phyloP scores from a whole-genome alignment of 2,113 vertebrate genomes.

The Oryzias melastigma region DNA sequence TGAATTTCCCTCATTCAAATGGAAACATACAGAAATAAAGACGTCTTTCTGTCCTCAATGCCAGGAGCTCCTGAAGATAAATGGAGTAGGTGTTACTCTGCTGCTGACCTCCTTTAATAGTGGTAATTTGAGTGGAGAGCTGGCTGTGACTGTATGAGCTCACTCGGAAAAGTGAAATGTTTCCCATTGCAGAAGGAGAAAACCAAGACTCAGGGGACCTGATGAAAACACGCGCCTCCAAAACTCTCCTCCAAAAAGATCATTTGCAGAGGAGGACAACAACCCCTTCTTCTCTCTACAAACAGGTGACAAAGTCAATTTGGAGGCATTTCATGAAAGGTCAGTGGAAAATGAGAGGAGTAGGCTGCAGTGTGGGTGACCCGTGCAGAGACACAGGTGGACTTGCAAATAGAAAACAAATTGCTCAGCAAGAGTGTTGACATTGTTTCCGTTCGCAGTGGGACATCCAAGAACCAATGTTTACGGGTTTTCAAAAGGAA shows the following conservation, averaged over 20 bases:
- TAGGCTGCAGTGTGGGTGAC: conserved; percentile 30
- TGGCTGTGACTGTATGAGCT: background rate
- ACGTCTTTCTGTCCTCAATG: background rate
- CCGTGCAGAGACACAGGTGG: conserved; percentile 60
- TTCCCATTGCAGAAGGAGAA: conserved; percentile 9
- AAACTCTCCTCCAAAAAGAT: conserved; percentile 6
- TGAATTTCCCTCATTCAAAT: conserved; percentile 1
- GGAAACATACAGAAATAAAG: background rate
- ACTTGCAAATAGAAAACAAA: conserved; percentile 74
- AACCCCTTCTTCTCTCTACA: background rate
- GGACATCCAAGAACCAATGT: conserved; percentile 39
- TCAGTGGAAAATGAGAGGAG: conserved; percentile 39
- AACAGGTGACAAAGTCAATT: conserved; percentile 52
- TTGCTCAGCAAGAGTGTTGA: conserved; percentile 49
- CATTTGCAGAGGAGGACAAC: conserved; percentile 11
- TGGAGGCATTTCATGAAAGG: conserved; percentile 53
- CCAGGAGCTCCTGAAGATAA: conserved; percentile 15
- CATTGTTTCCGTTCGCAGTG: conserved; percentile 35
- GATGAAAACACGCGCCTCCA: background rate
- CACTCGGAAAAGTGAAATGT: conserved; percentile 25
- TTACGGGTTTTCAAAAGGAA: conserved; percentile 40
- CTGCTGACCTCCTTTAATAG: conserved; percentile 35
- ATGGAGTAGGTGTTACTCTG: conserved; percentile 9
- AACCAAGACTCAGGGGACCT: conserved; percentile 3
- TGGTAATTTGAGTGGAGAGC: conserved; percentile 11